Conservation (phyloP, 2,797 vertebrate species). For the Semotilus atromaculatus region DNA sequence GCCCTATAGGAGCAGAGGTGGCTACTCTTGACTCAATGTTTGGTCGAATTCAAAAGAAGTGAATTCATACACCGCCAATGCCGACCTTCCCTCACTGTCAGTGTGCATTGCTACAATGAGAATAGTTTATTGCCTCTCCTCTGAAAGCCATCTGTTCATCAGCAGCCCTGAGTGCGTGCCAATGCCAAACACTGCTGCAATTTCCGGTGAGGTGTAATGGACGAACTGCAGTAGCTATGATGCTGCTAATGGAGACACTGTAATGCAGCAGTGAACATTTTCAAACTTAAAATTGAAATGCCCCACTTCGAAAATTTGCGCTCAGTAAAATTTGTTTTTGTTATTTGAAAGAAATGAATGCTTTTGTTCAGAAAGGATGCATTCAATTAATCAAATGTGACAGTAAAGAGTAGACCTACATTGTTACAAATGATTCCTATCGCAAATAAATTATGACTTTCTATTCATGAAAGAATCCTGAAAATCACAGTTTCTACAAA, state of each 20-base stretch:
- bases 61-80: neutral
- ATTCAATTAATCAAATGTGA: neutral
- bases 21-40: neutral
- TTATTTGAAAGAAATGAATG: neutral
- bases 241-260: conserved; percentile 4
- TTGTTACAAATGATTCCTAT: neutral
- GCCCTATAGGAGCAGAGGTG: neutral
- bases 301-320: neutral
- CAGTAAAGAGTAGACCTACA: neutral
- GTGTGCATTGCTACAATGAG: neutral
- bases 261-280: neutral
- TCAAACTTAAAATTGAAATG: neutral
- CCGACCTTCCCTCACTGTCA: neutral
- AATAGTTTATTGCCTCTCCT: conserved; percentile 19
- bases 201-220: conserved; percentile 33
- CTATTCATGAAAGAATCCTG: neutral
- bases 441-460: too few relatives aligned
- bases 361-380: neutral
- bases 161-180: conserved; percentile 7
- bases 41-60: neutral
- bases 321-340: neutral
- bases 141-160: conserved; percentile 36
- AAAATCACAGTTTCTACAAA: neutral
- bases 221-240: neutral
- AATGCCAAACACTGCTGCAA: conserved; percentile 12